A percentile compares a stretch with the other conserved stretches of the same genome.
Conservation (phyloP, 2,888 invertebrate species). For the Drosophila villosipedis region DNA sequence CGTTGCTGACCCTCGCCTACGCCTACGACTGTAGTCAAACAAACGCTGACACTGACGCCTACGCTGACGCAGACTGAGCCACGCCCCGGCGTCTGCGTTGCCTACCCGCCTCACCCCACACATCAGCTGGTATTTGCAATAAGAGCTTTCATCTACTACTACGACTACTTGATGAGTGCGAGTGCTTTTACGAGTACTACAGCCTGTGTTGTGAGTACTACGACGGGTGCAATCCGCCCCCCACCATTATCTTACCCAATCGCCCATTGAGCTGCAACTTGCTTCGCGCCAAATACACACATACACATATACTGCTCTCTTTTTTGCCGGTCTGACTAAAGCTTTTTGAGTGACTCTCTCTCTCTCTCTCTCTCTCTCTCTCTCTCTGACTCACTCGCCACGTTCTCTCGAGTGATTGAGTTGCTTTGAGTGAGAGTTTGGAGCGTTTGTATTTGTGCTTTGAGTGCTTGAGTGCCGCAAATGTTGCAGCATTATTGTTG, state of each 20-base stretch:
- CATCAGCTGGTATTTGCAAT: conserved; percentile 3
- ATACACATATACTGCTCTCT: background rate
- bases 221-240: background rate
- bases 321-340: conserved; percentile 1
- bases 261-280: conserved; percentile 3
- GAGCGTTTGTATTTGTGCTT: conserved; percentile 11
- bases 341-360: conserved; percentile 21
- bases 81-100: conserved; percentile 30
- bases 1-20: conserved; percentile 23
- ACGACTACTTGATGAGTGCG: conserved; percentile 3
- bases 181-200: conserved; percentile 21
- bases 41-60: conserved; percentile 23
- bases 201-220: conserved; percentile 18
- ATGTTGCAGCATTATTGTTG: conserved; percentile 61
- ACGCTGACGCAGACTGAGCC: conserved; percentile 19
- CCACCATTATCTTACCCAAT: conserved; percentile 30
- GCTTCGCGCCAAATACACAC: conserved; percentile 41
- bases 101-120: background rate
- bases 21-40: conserved; percentile 29
- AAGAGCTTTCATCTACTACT: conserved; percentile 19
- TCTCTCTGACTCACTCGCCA: background rate
- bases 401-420: conserved; percentile 38
- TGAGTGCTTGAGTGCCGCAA: conserved; percentile 2
- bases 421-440: conserved; percentile 6
- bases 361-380: background rate